phyloP scores from a whole-genome alignment of 2,888 invertebrate species.

The Plebejus anna region DNA sequence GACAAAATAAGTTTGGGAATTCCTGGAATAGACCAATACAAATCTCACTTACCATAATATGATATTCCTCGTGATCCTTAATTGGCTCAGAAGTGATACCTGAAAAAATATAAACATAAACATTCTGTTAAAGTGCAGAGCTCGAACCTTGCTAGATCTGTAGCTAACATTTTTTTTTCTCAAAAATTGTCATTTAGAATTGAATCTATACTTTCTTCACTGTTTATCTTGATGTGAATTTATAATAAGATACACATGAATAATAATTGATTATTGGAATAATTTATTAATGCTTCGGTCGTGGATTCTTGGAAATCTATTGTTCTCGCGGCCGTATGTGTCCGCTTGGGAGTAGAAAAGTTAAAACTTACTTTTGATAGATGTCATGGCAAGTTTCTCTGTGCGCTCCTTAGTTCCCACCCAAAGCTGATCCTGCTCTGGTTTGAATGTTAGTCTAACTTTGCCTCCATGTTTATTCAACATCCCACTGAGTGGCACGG shows the following conservation, averaged over 20 bases:
- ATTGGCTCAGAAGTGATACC: conserved; percentile 87
- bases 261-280: background rate
- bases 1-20: too few relatives aligned
- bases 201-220: too few relatives aligned
- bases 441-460: conserved; percentile 94
- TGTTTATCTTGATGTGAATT: too few relatives aligned
- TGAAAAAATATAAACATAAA: conserved; percentile 39
- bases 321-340: too few relatives aligned
- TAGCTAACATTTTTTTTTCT: too few relatives aligned
- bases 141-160: too few relatives aligned
- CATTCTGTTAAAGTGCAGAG: too few relatives aligned
- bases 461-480: conserved; percentile 93
- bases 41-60: conserved; percentile 87
- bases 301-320: too few relatives aligned
- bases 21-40: background rate
- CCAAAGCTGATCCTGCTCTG: conserved; percentile 94
- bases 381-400: conserved; percentile 93
- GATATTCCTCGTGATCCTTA: conserved; percentile 93
- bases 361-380: conserved; percentile 85
- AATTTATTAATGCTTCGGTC: conserved; percentile 36
- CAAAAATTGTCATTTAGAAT: too few relatives aligned
- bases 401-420: conserved; percentile 95
- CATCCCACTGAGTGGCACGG: conserved; percentile 92
- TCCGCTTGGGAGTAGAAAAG: too few relatives aligned
- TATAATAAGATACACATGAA: background rate